Base-by-base conservation (phyloP, 2,113 vertebrate species). In the Glareola pratincola region DNA sequence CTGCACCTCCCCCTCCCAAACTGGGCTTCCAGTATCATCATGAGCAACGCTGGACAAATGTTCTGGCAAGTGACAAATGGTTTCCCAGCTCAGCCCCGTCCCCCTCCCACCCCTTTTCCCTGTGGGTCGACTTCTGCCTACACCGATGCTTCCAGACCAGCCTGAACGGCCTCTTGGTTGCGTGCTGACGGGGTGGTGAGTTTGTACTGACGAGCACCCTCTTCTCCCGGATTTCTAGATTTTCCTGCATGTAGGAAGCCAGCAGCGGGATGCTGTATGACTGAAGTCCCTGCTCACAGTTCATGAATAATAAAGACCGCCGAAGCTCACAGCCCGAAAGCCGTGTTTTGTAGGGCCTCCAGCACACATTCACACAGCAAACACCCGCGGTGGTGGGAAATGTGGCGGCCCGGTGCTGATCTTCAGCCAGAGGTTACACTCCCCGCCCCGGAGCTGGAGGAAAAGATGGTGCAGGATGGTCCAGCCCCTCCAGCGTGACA, bases 81-180 rank as follows among this genome's bases (percentile, higher is more conserved):
- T 91, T 96, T 87, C 69, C 81, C 92, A 60, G 73, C 71, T 95
- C 66, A 94, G 51, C 10, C 19, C 32, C 0, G 0, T 64, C 87
- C 77, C 45, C 74, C 89, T 87, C 90, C 87, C 77, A 92, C 77
- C 34, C 16, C 66, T 89, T 91, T 87, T 63, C 83, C 62, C 51
- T 85, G 43, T 91, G 92, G 95, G 77, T 89, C 30, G 30, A 59
- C 72, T 91, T 92, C 93, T 92, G 80, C 93, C 93, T 73, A 89
- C 86, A 54, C 68, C 86, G 80, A 82, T 71, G 43, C 69, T 86
- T 88, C 43, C 66, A 80, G 80, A 54, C 23, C 51, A 71, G 73
- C 51, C 69, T 2, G 8, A 74, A 53, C 67, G 60, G 43, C 73
- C 77, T 51, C 60, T 91, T 66, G 26, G 0, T 27, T 81, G 74